A percentile compares a stretch with the other conserved stretches of the same genome.
These are phyloP conservation scores for Scolopax rusticola DNA, from an alignment of 2,797 vertebrate species.

Conservation along the genomic window DNA sequence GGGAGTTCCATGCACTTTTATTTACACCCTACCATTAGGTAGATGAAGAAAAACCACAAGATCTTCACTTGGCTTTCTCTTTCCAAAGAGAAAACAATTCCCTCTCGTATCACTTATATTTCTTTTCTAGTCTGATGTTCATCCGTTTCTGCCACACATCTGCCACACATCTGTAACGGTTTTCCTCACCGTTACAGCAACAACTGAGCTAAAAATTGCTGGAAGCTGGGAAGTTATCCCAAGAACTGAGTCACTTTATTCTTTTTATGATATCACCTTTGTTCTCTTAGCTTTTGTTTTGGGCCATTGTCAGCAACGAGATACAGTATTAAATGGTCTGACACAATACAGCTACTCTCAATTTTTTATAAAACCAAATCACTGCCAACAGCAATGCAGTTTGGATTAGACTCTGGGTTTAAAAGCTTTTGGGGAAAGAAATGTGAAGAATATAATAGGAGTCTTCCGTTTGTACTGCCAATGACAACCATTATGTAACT, in stretches of 20 bases:
- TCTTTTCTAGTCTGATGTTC: not conserved
- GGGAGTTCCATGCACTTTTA: not conserved
- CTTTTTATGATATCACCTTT: not conserved
- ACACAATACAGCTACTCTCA: not conserved
- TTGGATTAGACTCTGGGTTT: not conserved
- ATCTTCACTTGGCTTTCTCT: not conserved
- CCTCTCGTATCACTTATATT: not conserved
- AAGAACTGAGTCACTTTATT: accelerated
- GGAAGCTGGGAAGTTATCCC: not conserved
- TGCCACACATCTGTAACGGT: not conserved
- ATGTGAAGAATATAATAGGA: not conserved
- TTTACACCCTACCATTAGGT: not conserved
- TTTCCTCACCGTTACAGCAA: not conserved
- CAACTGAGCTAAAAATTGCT: not conserved
- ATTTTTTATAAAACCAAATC: not conserved
- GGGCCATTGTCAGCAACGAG: not conserved
- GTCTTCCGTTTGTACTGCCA: not conserved
- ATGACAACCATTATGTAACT: not conserved
- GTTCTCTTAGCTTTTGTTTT: not conserved
- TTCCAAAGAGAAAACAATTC: not conserved
- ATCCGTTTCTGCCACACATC: not conserved
- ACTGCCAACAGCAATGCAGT: not conserved
- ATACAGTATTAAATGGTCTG: not conserved
- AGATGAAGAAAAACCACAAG: not conserved
- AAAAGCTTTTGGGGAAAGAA: not conserved